Conservation (phyloP, 2,888 invertebrate species). For the Standfussiana lucernea region DNA sequence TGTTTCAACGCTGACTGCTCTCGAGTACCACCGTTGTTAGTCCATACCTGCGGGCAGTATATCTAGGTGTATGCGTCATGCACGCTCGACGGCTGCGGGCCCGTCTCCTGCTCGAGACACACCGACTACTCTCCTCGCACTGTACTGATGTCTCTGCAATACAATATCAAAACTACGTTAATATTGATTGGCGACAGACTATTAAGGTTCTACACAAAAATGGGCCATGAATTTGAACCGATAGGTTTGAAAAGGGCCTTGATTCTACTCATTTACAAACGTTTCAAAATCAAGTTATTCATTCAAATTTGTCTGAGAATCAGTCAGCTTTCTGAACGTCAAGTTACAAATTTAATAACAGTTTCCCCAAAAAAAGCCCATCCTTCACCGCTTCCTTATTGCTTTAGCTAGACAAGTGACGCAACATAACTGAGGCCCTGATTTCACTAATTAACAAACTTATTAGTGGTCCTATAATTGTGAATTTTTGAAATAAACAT, state of each 20-base stretch:
- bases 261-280: background rate
- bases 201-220: background rate
- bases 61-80: slow-evolving; percentile 96
- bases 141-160: slow-evolving; percentile 98
- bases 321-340: background rate
- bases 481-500: too few species aligned
- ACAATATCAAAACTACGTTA: slow-evolving; percentile 63
- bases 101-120: slow-evolving; percentile 86
- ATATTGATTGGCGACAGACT: slow-evolving; percentile 52
- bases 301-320: background rate
- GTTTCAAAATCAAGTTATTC: background rate
- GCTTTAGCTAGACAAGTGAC: too few species aligned
- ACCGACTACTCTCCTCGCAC: slow-evolving; percentile 93
- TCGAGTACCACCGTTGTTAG: background rate
- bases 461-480: background rate
- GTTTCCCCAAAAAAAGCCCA: too few species aligned
- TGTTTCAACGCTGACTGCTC: slow-evolving; percentile 1
- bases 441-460: background rate
- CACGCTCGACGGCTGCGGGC: slow-evolving; percentile 93
- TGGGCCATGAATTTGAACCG: background rate
- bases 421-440: background rate
- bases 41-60: slow-evolving; percentile 93
- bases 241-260: background rate
- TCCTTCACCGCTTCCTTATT: background rate
- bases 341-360: background rate